Percentiles rank a stretch among this genome's conserved stretches.
These are phyloP conservation scores for Podabrus alpinus DNA, from an alignment of 2,888 invertebrate species.

Conservation along the genomic window DNA sequence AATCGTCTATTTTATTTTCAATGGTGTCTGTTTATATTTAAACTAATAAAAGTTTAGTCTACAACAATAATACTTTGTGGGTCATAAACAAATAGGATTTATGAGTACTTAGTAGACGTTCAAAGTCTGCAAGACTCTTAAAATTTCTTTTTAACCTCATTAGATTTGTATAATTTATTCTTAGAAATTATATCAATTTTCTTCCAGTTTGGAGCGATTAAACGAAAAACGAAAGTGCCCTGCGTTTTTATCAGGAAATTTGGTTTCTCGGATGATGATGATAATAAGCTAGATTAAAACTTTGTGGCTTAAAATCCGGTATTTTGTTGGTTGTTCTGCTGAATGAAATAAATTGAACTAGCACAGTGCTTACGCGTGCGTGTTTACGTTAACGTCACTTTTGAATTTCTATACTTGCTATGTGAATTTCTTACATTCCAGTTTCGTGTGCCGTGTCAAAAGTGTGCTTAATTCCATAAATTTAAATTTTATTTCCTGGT, in stretches of 20 bases:
- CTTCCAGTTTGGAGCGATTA: not conserved
- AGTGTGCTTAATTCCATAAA: not conserved
- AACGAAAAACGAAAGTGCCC: not conserved
- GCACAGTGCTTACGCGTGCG: constrained; percentile 29
- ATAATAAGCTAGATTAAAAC: not conserved
- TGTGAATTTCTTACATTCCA: not conserved
- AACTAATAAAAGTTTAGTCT: not conserved
- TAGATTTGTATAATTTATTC: not conserved
- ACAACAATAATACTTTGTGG: not conserved
- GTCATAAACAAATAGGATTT: not conserved
- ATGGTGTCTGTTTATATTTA: not conserved
- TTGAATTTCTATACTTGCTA: constrained; percentile 24
- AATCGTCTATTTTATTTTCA: not conserved
- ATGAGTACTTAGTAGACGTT: not conserved
- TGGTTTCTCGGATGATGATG: not conserved
- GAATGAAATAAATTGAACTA: not conserved
- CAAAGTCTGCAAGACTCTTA: not conserved
- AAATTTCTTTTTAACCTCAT: not conserved
- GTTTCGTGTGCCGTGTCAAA: not conserved
- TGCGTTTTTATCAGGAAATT: not conserved
- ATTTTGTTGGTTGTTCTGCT: not conserved
- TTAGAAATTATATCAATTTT: not conserved
- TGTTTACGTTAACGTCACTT: constrained; percentile 29
- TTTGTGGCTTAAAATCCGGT: not conserved
- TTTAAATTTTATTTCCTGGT: not conserved